phyloP scores from a whole-genome alignment of 2,888 invertebrate genomes.

The Eulithis testata region DNA sequence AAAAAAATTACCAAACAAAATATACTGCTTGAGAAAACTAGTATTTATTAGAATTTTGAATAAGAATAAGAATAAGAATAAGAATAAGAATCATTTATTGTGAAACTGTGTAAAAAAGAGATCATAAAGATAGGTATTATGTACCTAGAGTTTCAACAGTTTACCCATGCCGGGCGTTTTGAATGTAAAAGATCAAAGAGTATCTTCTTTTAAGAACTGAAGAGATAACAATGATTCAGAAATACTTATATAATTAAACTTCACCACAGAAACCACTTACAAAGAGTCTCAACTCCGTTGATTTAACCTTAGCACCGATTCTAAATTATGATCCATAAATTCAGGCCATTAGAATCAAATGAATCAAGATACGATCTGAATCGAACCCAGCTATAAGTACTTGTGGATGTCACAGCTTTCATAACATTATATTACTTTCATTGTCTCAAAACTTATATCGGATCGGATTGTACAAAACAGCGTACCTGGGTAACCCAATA shows the following conservation, averaged over 20 bases:
- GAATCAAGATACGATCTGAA: constrained; percentile 39
- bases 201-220: too few relatives aligned
- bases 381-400: constrained; percentile 16
- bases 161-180: too few relatives aligned
- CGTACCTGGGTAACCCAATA: constrained; percentile 84
- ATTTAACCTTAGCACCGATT: constrained; percentile 24
- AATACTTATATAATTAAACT: constrained; percentile 6
- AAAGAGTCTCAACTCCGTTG: constrained; percentile 15
- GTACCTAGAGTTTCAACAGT: too few relatives aligned
- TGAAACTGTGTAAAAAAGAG: too few relatives aligned
- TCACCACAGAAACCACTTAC: constrained; percentile 12
- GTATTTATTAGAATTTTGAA: too few relatives aligned
- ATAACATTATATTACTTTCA: constrained; percentile 78
- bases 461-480: constrained; percentile 80
- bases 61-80: too few relatives aligned
- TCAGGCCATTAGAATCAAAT: constrained; percentile 39
- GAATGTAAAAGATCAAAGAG: too few relatives aligned
- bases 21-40: too few relatives aligned
- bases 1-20: too few relatives aligned
- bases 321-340: constrained; percentile 38
- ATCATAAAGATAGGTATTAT: too few relatives aligned
- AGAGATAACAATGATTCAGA: too few relatives aligned
- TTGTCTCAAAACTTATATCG: constrained; percentile 79
- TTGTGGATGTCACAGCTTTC: constrained; percentile 48
- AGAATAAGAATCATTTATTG: too few relatives aligned